Percentiles rank a stretch among this genome's conserved stretches.
Evolutionary conservation across 1,140 invertebrate genomes (phyloP).

Genomic region (Ceratitis capitata): DNA sequence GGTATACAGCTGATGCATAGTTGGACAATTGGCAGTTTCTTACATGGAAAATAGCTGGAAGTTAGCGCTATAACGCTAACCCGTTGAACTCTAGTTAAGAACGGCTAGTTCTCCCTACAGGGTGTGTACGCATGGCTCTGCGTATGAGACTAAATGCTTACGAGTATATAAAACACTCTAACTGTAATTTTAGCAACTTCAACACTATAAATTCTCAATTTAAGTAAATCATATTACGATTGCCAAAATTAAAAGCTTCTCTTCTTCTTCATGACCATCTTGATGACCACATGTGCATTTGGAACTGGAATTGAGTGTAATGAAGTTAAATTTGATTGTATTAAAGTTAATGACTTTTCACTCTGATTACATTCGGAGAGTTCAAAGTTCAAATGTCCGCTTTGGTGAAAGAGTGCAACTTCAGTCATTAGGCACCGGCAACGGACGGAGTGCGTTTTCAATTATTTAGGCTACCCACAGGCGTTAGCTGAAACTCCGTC

Average conservation of each 20-base stretch:
- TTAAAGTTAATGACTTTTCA: background rate
- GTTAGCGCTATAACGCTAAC: no score
- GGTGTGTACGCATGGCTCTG: no score
- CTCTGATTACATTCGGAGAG: background rate
- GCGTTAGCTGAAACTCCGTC: background rate
- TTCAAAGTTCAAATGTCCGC: background rate
- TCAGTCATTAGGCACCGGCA: background rate
- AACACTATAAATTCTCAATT: background rate
- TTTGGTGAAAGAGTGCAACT: background rate
- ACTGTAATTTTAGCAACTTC: background rate
- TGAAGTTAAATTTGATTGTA: background rate
- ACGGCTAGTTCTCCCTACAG: no score
- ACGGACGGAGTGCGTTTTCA: background rate
- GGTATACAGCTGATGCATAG: no score
- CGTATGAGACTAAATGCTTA: no score
- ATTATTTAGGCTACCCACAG: background rate
- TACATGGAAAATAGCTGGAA: no score
- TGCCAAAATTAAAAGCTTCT: background rate
- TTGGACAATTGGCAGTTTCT: no score
- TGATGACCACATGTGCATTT: background rate
- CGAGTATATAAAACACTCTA: background rate
- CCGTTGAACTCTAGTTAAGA: no score
- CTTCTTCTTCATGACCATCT: no score
- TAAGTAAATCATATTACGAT: background rate
- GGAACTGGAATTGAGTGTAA: background rate